Evolutionary conservation across 64 coral and sea anemone species (phyloP).

Genomic region (Trachythela sp.): DNA sequence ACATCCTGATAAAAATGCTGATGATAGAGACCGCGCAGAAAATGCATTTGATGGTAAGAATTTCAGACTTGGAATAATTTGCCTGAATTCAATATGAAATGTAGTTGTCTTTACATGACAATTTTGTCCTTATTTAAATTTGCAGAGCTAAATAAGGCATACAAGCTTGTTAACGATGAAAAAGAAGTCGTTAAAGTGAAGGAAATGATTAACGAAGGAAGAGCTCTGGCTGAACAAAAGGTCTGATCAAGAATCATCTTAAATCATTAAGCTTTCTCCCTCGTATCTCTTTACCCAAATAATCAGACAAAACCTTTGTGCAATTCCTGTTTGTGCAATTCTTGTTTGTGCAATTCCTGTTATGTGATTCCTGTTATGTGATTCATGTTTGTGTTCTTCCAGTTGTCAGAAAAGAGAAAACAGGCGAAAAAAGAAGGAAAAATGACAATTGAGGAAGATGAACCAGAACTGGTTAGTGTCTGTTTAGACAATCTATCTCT

Average conservation of each 20-base stretch:
- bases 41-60: conserved; percentile 88
- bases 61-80: not conserved
- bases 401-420: conserved; percentile 96
- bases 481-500: not conserved
- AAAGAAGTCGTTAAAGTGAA: conserved; percentile 80
- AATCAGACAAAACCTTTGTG: no score
- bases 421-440: conserved; percentile 79
- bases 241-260: conserved; percentile 35
- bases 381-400: not conserved
- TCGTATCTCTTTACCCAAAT: no score
- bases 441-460: conserved; percentile 80
- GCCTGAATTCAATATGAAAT: no score
- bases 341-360: conserved; percentile 29
- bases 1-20: conserved; percentile 91
- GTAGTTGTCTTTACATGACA: not conserved
- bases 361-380: conserved; percentile 11
- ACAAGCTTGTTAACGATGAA: conserved; percentile 67
- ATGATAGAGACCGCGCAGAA: conserved; percentile 81
- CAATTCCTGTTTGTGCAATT: not conserved
- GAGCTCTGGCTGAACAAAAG: conserved; percentile 69
- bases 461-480: conserved; percentile 58
- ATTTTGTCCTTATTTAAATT: not conserved
- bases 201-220: conserved; percentile 86
- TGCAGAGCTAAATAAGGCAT: conserved; percentile 78
- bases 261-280: no score